Base-by-base conservation (phyloP, 2,797 vertebrate species). In the Antrozous pallidus region DNA sequence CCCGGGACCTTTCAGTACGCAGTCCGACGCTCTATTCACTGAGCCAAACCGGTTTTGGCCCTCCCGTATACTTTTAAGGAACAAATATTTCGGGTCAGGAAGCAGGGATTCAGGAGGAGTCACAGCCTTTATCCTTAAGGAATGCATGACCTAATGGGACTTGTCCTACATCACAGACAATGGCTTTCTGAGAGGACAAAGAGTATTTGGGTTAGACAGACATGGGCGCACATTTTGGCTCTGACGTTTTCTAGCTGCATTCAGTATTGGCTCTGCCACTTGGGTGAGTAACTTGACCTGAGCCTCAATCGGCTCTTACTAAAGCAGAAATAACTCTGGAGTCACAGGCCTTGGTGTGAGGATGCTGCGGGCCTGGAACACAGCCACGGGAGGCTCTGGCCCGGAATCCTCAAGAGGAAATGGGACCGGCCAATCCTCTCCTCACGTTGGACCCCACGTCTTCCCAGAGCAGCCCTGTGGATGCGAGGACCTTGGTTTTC, bases 391-490 rank as follows among this genome's bases (percentile, higher is more conserved):
- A 79, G 42, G 36, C 45, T 79, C 83, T 38, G 61, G 63, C 10
- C 42, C 4, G 4, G 47, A 42, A 45, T 28, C 33, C 49, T 1
- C 17, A 54, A 11, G 90, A 67, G 14, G 33, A 81, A n/a, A 47
- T 1, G 33, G 73, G 20, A 61, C 31, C 54, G 26, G 26, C 28
- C 5, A 8, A 14, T 51, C 38, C 40, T 74, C 31, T 24, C 10
- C 8, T 18, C 67, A 14, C 0, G 1, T 0, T 28, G 71, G 36
- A 79, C 14, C 56, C 79, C 9, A 47, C 1, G 11, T 49, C 22
- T 83, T 49, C 63, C 79, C 73, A 79, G 75, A 70, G 86, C 71
- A 93, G 61, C 61, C 31, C 78, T 28, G 24, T 24, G 45, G 61
- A 65, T 1, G 3, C 5, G 33, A 91, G 63, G 80, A 51, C 26